Evolutionary conservation across 2,113 vertebrate genomes (phyloP), one percentile per base, ranked within the genome.

Genomic region (Callaeas wilsoni): DNA sequence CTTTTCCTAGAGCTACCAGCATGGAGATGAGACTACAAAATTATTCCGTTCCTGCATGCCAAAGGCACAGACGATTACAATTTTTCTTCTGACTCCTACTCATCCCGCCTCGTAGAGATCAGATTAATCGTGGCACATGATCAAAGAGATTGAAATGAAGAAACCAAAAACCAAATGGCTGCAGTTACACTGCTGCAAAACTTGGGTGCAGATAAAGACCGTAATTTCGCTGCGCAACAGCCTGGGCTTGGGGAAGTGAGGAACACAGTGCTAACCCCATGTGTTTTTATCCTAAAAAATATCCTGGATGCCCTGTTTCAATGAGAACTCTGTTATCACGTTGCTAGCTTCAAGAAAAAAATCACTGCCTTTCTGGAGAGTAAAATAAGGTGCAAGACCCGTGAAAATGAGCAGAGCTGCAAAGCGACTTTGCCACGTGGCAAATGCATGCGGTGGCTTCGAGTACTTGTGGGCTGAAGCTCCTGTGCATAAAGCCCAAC

Each of bases 71-170:
- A 87, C 6, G 21, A 95, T 84, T 53, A 86, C 87, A 63, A 46
- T 89, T 95, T 94, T 18, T 8, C 80, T 96, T 71, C 87, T 91
- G 87, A 89, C 87, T 96, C 94, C 94, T 84, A 92, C 95, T 93
- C 78, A 95, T 93, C 53, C 69, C 2, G 23, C 87, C 89, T 93
- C 1, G 6, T 78, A 57, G 82, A 85, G 87, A 91, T 90, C 81
- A 87, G 91, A 87, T 94, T 93, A 93, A 95, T 91, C 0, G 1
- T 77, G 94, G 93, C 82, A 87, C 79, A 67, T 65, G 78, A 94
- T 82, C 70, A 91, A 94, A 88, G 85, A 83, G 81, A 83, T 1
- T 79, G 91, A 87, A 93, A 90, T 6, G 16, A 84, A 91, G 89
- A 68, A 87, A 49, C 44, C 42, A 33, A 88, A 49, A 83, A 13